Conservation (phyloP, 1,140 invertebrate genomes). For the Sycobia sp. region DNA sequence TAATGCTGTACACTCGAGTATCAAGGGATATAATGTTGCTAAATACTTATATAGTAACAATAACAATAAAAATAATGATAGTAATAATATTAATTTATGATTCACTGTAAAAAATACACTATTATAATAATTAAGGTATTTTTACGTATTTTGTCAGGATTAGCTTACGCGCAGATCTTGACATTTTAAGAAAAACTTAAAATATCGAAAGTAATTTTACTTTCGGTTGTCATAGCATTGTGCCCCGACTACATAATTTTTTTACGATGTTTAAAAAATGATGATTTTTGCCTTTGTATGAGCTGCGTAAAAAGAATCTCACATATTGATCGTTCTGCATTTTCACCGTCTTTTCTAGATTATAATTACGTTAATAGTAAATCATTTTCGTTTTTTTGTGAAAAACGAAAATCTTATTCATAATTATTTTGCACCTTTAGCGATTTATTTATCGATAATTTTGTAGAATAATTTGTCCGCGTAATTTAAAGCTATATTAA, state of each 20-base stretch:
- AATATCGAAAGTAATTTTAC: constrained; percentile 2
- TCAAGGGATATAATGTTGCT: constrained; percentile 27
- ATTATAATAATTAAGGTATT: constrained; percentile 37
- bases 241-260: constrained; percentile 19
- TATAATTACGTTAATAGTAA: constrained; percentile 30
- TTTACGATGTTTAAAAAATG: background rate
- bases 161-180: background rate
- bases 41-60: constrained; percentile 28
- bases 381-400: no score
- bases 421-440: constrained; percentile 51
- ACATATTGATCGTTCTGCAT: constrained; percentile 44
- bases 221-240: constrained; percentile 8
- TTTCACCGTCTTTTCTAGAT: constrained; percentile 26
- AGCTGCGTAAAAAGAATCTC: constrained; percentile 39
- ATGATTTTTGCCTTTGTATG: constrained; percentile 7
- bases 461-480: constrained; percentile 1
- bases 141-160: constrained; percentile 15
- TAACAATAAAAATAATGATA: constrained; percentile 30
- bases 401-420: constrained; percentile 47
- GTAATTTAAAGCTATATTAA: background rate
- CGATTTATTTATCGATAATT: constrained; percentile 44
- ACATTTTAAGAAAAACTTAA: constrained; percentile 13
- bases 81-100: constrained; percentile 32
- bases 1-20: constrained; percentile 25
- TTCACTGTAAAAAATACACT: constrained; percentile 32